Conservation (phyloP, 2,797 vertebrate genomes). For the Ara ararauna region DNA sequence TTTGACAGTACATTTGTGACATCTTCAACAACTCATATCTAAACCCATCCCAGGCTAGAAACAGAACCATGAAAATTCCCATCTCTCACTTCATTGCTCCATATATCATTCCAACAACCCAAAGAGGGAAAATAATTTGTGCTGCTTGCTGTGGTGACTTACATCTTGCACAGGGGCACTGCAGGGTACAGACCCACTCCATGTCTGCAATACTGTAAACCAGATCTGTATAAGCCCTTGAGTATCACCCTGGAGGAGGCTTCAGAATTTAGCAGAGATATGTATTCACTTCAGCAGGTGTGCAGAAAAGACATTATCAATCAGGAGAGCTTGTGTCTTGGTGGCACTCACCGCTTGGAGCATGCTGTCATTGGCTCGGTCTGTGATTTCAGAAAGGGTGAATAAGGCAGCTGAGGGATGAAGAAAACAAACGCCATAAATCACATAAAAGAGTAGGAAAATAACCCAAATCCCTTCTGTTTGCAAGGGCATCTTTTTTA, state of each 20-base stretch:
- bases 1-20: background rate
- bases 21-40: background rate
- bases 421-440: slow-evolving; percentile 4
- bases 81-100: background rate
- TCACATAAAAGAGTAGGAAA: background rate
- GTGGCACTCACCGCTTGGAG: slow-evolving; percentile 89
- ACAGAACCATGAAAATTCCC: background rate
- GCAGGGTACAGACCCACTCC: background rate
- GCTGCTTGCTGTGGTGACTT: background rate
- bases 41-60: background rate
- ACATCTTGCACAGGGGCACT: background rate
- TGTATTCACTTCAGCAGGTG: background rate
- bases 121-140: background rate
- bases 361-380: slow-evolving; percentile 89
- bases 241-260: background rate
- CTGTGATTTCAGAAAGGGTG: slow-evolving; percentile 88
- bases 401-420: slow-evolving; percentile 84
- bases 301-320: background rate
- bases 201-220: background rate
- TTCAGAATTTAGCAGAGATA: background rate
- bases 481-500: background rate
- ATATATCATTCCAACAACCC: background rate
- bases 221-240: background rate
- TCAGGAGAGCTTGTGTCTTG: background rate
- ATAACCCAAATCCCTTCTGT: background rate